These are phyloP conservation scores for Tyrophagus putrescentiae DNA, from an alignment of 1,140 invertebrate species.

Conservation along the genomic window DNA sequence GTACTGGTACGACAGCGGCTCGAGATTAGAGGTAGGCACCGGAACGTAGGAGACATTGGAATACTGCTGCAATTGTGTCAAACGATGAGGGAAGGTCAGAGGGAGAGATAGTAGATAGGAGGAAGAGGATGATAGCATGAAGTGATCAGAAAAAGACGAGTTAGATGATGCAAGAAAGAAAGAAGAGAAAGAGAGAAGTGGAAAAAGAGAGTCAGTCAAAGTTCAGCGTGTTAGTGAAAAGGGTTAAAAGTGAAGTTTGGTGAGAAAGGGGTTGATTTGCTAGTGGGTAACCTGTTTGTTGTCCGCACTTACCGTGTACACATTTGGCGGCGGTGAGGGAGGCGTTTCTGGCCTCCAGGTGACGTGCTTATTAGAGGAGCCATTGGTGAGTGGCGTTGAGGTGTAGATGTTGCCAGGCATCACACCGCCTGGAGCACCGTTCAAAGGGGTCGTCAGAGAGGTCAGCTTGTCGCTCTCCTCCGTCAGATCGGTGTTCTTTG, in stretches of 20 bases:
- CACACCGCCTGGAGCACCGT: neutral
- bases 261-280: neutral
- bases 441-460: neutral
- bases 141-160: neutral
- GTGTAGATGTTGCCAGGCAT: neutral
- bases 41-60: constrained; percentile 3
- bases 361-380: neutral
- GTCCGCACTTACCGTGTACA: constrained; percentile 16
- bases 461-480: neutral
- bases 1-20: neutral
- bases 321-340: constrained; percentile 10
- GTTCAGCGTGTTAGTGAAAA: neutral
- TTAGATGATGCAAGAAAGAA: neutral
- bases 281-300: no score
- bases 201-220: neutral
- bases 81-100: neutral
- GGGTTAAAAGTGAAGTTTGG: neutral
- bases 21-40: neutral
- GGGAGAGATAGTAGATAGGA: neutral
- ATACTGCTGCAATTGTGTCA: constrained; percentile 2
- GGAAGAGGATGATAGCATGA: neutral
- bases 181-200: neutral
- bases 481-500: neutral
- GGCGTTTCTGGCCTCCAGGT: constrained; percentile 14
- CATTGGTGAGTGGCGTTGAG: neutral